phyloP scores from a whole-genome alignment of 2,113 vertebrate species.

The Ramphastos sulfuratus region DNA sequence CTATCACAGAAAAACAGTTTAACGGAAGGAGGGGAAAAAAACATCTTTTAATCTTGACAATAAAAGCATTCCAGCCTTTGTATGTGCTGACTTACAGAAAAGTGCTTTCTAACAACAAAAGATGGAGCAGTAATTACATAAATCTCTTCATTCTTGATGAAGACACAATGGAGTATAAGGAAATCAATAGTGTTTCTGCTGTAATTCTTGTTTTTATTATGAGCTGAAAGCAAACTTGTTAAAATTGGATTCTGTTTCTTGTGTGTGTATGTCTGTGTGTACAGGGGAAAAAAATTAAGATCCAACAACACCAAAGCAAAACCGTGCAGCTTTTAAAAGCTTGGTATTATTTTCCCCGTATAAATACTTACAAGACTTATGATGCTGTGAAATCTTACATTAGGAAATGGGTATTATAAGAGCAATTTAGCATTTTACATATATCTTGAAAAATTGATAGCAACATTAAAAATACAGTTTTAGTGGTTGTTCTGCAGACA shows the following conservation, averaged over 20 bases:
- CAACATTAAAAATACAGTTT: conserved; percentile 21
- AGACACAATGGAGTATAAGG: conserved; percentile 77
- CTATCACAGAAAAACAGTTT: conserved; percentile 72
- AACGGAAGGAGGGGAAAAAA: conserved; percentile 36
- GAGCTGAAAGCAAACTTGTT: conserved; percentile 79
- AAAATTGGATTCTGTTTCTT: conserved; percentile 78
- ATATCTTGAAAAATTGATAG: conserved; percentile 47
- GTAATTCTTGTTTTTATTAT: conserved; percentile 82
- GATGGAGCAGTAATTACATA: conserved; percentile 84
- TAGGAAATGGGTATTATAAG: conserved; percentile 49
- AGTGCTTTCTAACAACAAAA: conserved; percentile 81
- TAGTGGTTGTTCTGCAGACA: not conserved
- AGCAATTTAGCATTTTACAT: conserved; percentile 13
- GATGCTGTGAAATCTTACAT: conserved; percentile 58
- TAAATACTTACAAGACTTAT: conserved; percentile 63
- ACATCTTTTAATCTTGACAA: conserved; percentile 81
- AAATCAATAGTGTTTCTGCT: conserved; percentile 77
- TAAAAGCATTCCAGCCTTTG: conserved; percentile 78
- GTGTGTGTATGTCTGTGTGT: not conserved
- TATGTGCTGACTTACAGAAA: conserved; percentile 83
- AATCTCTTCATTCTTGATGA: conserved; percentile 84
- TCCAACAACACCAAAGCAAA: conserved; percentile 62
- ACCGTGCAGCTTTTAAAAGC: conserved; percentile 68
- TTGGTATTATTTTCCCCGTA: conserved; percentile 43
- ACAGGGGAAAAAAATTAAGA: conserved; percentile 34